Conservation (phyloP, 1,140 invertebrate species). For the Lasioglossum baleicum region DNA sequence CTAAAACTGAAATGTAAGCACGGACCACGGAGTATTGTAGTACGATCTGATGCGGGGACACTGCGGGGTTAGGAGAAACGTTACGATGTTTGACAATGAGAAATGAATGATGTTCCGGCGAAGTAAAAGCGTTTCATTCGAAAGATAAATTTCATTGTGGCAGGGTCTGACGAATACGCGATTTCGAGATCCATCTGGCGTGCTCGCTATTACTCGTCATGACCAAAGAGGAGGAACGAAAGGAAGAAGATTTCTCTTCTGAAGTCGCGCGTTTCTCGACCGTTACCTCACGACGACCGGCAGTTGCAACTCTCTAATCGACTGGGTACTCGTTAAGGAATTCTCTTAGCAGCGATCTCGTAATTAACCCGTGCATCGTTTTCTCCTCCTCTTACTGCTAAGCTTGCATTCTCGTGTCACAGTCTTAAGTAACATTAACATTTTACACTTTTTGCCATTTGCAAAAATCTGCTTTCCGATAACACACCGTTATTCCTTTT, state of each 20-base stretch:
- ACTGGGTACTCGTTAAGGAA: constrained; percentile 30
- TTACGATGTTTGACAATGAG: constrained; percentile 19
- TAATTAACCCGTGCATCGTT: constrained; percentile 35
- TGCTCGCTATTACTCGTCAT: constrained; percentile 18
- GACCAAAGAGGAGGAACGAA: constrained; percentile 23
- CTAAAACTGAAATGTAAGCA: too few species aligned
- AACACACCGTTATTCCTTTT: too few species aligned
- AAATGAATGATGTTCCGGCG: constrained; percentile 6
- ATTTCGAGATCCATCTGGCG: constrained; percentile 24
- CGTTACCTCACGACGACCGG: constrained; percentile 40
- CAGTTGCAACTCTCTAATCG: constrained; percentile 47
- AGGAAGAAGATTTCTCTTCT: constrained; percentile 53
- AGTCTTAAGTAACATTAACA: too few species aligned
- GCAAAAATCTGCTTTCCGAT: too few species aligned
- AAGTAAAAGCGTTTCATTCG: constrained; percentile 5
- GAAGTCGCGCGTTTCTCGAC: constrained; percentile 37
- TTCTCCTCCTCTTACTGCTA: not conserved
- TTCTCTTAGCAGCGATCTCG: constrained; percentile 42
- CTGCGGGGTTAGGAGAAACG: not conserved
- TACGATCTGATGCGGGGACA: too few species aligned
- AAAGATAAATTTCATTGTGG: constrained; percentile 25
- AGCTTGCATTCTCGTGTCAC: not conserved
- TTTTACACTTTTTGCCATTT: too few species aligned
- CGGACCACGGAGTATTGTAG: too few species aligned
- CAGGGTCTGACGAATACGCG: constrained; percentile 6